Evolutionary conservation across 2,113 vertebrate species (phyloP).

Genomic region (Limanda limanda): DNA sequence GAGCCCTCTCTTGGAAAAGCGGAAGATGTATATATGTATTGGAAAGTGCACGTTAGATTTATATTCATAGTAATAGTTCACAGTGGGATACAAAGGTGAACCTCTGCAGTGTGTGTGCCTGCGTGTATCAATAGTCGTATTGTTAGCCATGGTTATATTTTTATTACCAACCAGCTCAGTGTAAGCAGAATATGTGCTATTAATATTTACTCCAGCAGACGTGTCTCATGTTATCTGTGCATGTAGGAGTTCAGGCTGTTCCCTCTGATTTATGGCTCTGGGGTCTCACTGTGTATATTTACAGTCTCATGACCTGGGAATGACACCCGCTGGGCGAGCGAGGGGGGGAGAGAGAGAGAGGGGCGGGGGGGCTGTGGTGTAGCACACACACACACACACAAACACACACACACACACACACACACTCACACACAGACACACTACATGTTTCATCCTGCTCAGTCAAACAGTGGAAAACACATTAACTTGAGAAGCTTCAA

Average conservation of each 20-base stretch:
- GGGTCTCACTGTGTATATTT: constrained; percentile 92
- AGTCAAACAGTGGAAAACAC: not conserved
- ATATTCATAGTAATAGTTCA: not conserved
- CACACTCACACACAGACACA: constrained; percentile 30
- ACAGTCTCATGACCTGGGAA: constrained; percentile 96
- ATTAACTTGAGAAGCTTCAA: not conserved
- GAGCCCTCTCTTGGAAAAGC: not conserved
- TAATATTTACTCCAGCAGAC: constrained; percentile 58
- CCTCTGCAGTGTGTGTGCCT: not conserved
- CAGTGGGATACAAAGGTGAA: not conserved
- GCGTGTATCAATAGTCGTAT: not conserved
- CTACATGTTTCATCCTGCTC: constrained; percentile 4
- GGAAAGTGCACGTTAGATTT: not conserved
- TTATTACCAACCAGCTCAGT: not conserved
- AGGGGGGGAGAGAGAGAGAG: constrained; percentile 81
- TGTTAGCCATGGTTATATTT: constrained; percentile 10
- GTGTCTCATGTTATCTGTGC: constrained; percentile 57
- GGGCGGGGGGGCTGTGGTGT: constrained; percentile 67
- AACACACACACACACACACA: constrained; percentile 71
- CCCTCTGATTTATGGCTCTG: constrained; percentile 89
- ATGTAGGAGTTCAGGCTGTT: constrained; percentile 73
- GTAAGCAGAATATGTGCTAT: constrained; percentile 16
- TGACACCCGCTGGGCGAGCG: constrained; percentile 83
- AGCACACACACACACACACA: constrained; percentile 70
- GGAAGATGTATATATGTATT: too few relatives aligned